Percentiles rank a stretch among this genome's conserved stretches.
Evolutionary conservation across 2,888 invertebrate species (phyloP).

Genomic region (Phengaris alcon): DNA sequence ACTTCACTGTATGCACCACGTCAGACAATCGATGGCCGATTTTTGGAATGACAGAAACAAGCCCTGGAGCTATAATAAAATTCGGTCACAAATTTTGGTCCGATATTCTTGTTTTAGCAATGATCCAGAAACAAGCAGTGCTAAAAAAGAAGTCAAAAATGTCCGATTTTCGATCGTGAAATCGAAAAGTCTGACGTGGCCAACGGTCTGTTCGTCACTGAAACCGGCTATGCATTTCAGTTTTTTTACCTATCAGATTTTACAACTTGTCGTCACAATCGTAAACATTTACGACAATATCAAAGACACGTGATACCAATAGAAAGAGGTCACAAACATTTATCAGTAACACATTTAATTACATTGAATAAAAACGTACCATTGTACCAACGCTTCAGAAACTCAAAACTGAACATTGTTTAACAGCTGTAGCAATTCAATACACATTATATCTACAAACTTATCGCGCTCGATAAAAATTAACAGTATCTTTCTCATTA

Average conservation of each 20-base stretch:
- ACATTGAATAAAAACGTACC: slow-evolving; percentile 56
- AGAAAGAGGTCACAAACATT: background rate
- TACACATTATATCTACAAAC: slow-evolving; percentile 56
- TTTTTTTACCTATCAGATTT: background rate
- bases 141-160: background rate
- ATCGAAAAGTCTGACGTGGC: background rate
- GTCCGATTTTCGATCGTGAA: background rate
- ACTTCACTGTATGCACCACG: background rate
- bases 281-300: background rate
- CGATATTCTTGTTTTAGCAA: too few relatives aligned
- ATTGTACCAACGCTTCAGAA: slow-evolving; percentile 72
- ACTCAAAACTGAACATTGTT: slow-evolving; percentile 74
- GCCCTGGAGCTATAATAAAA: background rate
- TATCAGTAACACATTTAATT: slow-evolving; percentile 30
- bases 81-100: background rate
- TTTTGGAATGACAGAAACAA: background rate
- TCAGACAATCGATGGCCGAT: background rate
- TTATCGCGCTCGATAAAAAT: slow-evolving; percentile 64
- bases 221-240: background rate
- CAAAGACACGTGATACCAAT: too few relatives aligned
- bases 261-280: background rate
- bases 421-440: slow-evolving; percentile 49
- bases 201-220: background rate
- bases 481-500: slow-evolving; percentile 51
- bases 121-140: background rate